Evolutionary conservation across 2,888 invertebrate genomes (phyloP), one percentile per base, ranked within the genome.

Genomic region (Boloria selene): DNA sequence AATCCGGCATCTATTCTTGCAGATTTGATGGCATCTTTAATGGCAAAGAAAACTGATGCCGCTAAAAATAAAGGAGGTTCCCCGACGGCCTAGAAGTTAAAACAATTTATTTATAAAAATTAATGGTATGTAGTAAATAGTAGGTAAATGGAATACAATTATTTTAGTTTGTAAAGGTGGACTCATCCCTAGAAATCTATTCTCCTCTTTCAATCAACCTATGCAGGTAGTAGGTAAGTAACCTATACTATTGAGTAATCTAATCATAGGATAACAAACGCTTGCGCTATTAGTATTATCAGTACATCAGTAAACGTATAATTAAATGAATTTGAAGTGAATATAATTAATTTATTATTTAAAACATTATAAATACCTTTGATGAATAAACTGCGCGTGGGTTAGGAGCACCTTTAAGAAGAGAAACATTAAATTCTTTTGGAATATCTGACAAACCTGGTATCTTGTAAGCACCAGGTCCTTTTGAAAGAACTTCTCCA

Each of bases 51-150:
- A 0, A 95, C 95, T 0, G 98, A 95, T 7, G 96, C 93, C 0
- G 98, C 97, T 52, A 98, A 93, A 81, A 98, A 97, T 3, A 99
- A 86, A 0, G 99, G 98, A 0, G 99, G 99, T 84, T 99, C 99
- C 0, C 99, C 99, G 16, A 98, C 95, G 69, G 97, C 98, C 97
- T 98, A 44, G 91, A 62, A 67, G 49, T 59, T 47, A 51, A 61
- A 50, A 22, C 14, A 26, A 45, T 44, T 16, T n/a, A 1, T 13
- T 16, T 2, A 22, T 22, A 22, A 22, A 22, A 22, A 22, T 22
- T 22, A 22, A 22, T 22, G 1, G 3, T 22, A 22, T 3, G 3
- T 3, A 22, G 22, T 22, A 22, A 22, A 22, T 22, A 22, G 22
- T 22, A n/a, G n/a, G n/a, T n/a, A 22, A 22, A 2, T 22, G 22